Percentiles rank a stretch among this genome's conserved stretches.
phyloP scores from a whole-genome alignment of 92 coral and sea anemone genomes.

The Diadumene lineata region DNA sequence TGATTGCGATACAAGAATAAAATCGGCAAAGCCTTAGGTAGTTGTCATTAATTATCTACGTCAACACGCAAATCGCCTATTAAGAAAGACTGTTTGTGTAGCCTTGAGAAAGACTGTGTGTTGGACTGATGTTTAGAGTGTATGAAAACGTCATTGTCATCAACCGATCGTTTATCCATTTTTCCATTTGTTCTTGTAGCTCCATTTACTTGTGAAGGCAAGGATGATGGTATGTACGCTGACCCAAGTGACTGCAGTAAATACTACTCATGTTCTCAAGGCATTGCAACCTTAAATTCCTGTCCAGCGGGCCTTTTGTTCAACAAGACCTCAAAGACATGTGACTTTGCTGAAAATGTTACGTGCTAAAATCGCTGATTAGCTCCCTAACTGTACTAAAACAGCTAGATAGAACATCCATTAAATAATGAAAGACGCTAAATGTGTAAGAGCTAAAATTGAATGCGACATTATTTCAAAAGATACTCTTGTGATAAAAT shows the following conservation, averaged over 20 bases:
- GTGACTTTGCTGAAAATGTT: too few species aligned
- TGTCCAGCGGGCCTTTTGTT: slow-evolving; percentile 48
- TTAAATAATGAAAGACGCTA: too few species aligned
- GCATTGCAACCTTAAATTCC: slow-evolving; percentile 20
- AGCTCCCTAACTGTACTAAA: too few species aligned
- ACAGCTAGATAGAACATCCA: too few species aligned
- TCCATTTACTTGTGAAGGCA: slow-evolving; percentile 45
- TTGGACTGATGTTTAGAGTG: neutral
- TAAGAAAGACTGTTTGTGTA: neutral
- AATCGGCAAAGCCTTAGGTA: too few species aligned
- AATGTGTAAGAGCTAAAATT: too few species aligned
- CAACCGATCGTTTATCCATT: neutral
- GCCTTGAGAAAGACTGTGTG: neutral
- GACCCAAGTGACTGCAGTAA: slow-evolving; percentile 50
- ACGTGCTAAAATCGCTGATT: too few species aligned
- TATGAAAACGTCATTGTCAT: neutral
- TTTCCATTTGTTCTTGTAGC: slow-evolving; percentile 32
- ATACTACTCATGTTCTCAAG: slow-evolving; percentile 45
- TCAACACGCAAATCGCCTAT: neutral
- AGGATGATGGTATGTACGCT: slow-evolving; percentile 42
- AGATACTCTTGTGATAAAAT: too few species aligned
- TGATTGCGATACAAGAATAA: too few species aligned
- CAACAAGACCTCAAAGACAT: slow-evolving; percentile 24
- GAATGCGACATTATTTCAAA: too few species aligned
- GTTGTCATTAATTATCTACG: too few species aligned